Evolutionary conservation across 1,140 invertebrate genomes (phyloP), one percentile per base, ranked within the genome.

Genomic region (Trichonephila clavipes): DNA sequence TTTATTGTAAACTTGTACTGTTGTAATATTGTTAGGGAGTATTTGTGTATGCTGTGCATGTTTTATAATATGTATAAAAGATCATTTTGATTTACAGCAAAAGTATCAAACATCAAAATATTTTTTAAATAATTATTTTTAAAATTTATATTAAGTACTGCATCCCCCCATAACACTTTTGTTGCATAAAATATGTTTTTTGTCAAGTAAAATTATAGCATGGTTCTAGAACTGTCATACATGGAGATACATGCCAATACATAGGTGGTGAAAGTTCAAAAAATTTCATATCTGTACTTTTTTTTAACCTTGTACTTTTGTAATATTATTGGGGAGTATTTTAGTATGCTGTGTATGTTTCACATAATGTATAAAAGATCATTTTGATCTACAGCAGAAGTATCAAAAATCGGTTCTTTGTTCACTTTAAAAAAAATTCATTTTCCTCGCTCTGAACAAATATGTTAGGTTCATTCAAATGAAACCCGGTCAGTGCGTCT

Each of bases 231-330:
- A 77, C 72, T 77, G 28, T 14, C 72, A 77, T 34, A 14, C 24
- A 77, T 40, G 72, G 18, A 34, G 28, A 40, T 40, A 16, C 16
- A 5, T 40, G 16, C 4, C 72, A 77, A 77, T 40, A 18, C 72
- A 40, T 81, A 90, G 89, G 82, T 82, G 72, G 51, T 61, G 58
- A 40, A 90, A 90, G 89, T 90, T 90, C 89, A 90, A 90, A 90
- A 19, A 61, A 14, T 82, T 90, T 82, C 24, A 40, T 40, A 40
- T 3, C 34, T 40, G 34, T 40, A 2, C 34, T 40, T 40, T 40
- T 40, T 40, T 40, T 3, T 66, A 34, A 77, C 64, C n/a, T 69
- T 77, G 86, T 28, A 88, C 64, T 77, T 89, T 59, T 90, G 51
- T 81, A 82, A 90, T 24, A 72, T 69, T 58, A n/a, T 58, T 69